Evolutionary conservation across 2,888 invertebrate species (phyloP).

Genomic region (Tetragnatha montana): DNA sequence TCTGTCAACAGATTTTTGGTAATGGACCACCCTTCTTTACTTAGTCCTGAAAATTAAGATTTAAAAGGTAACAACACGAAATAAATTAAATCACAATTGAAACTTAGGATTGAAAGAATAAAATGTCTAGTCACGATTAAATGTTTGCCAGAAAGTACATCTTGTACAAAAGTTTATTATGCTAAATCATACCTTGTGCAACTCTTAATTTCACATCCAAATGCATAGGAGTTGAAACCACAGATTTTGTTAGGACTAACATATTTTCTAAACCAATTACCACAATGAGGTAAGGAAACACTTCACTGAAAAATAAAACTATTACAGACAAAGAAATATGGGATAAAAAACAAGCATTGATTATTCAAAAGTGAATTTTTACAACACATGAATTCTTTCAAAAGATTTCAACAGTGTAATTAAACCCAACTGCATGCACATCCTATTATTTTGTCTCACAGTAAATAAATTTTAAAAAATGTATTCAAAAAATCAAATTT

Average conservation of each 20-base stretch:
- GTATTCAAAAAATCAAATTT: too few species aligned
- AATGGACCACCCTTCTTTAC: slow-evolving; percentile 98
- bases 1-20: slow-evolving; percentile 95
- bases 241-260: slow-evolving; percentile 91
- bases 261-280: slow-evolving; percentile 88
- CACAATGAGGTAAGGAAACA: slow-evolving; percentile 96
- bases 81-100: neutral
- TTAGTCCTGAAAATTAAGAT: slow-evolving; percentile 82
- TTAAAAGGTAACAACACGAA: neutral
- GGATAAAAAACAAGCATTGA: too few species aligned
- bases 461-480: too few species aligned
- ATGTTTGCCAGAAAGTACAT: neutral
- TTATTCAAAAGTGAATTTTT: too few species aligned
- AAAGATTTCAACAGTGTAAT: too few species aligned
- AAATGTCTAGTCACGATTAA: neutral
- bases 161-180: neutral
- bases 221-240: slow-evolving; percentile 90
- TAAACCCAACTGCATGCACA: too few species aligned
- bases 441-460: too few species aligned
- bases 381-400: too few species aligned
- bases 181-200: slow-evolving; percentile 81
- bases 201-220: slow-evolving; percentile 96
- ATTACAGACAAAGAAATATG: too few species aligned
- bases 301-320: slow-evolving; percentile 80
- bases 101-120: neutral